Conservation (phyloP, 2,797 vertebrate genomes). For the Argyrosomus regius region DNA sequence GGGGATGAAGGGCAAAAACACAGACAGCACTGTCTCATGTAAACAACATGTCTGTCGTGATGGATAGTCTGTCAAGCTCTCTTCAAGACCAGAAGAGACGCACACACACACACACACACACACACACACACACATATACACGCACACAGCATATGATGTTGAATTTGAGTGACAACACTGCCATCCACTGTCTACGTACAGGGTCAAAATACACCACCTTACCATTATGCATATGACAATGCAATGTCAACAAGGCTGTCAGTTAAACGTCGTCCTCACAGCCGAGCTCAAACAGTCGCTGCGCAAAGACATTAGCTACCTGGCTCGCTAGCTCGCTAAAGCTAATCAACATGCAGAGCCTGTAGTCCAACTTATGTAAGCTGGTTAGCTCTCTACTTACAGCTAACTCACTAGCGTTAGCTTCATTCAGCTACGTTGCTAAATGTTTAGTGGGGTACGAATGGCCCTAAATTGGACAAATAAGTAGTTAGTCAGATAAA, state of each 20-base stretch:
- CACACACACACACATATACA: no score
- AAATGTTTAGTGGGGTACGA: not conserved
- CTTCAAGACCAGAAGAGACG: not conserved
- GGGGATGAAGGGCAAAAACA: not conserved
- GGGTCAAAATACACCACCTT: constrained; percentile 9
- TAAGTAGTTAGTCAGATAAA: not conserved
- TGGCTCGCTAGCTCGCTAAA: constrained; percentile 61
- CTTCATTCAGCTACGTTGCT: not conserved
- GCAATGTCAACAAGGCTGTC: constrained; percentile 15
- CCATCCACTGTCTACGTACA: not conserved
- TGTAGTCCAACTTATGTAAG: constrained; percentile 81
- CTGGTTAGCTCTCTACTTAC: constrained; percentile 53
- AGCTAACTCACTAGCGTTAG: constrained; percentile 38
- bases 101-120: not conserved
- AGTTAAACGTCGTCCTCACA: not conserved
- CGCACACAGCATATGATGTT: constrained; percentile 13
- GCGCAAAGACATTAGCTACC: constrained; percentile 57
- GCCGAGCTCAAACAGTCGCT: not conserved
- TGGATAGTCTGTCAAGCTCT: constrained; percentile 9
- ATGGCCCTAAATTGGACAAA: not conserved
- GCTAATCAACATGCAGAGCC: constrained; percentile 84
- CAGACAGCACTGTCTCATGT: not conserved
- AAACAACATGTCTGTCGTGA: constrained; percentile 31
- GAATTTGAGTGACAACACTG: constrained; percentile 37
- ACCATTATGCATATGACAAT: not conserved